These are phyloP conservation scores for Alauda arvensis DNA, from an alignment of 2,797 vertebrate species.

Conservation along the genomic window DNA sequence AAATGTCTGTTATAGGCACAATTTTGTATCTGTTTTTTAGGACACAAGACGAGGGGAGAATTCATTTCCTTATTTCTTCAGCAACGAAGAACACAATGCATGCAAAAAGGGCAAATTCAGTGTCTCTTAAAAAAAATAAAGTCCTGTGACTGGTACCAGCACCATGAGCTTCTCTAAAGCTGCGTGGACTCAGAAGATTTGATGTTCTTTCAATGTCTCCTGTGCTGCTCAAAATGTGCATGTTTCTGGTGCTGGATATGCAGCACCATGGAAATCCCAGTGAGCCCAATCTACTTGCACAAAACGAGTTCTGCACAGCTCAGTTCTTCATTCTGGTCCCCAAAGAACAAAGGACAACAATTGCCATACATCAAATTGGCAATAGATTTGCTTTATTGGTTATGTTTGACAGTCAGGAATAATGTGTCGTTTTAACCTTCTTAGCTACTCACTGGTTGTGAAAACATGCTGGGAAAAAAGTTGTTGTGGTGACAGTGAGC, in stretches of 20 bases:
- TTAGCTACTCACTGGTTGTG: neutral
- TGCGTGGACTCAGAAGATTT: neutral
- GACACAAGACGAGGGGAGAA: neutral
- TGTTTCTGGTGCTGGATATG: neutral
- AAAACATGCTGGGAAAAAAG: neutral
- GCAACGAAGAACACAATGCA: neutral
- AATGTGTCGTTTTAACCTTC: neutral
- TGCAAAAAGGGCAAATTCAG: neutral
- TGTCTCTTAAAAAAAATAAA: neutral
- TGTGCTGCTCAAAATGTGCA: neutral
- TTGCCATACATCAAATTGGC: neutral
- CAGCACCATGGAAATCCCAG: neutral
- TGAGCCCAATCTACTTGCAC: neutral
- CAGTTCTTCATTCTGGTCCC: neutral
- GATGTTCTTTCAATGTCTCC: neutral
- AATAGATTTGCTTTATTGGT: neutral
- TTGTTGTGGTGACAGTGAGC: neutral
- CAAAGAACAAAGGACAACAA: neutral
- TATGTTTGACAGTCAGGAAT: neutral
- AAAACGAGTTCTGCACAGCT: neutral
- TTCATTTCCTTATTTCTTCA: slow-evolving; percentile 17
- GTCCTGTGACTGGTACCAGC: neutral
- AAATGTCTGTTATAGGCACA: neutral
- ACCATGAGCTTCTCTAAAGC: neutral
- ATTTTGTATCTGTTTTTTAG: slow-evolving; percentile 12